Evolutionary conservation across 2,888 invertebrate species (phyloP), one percentile per base, ranked within the genome.

Genomic region (Drosophila paracracens): DNA sequence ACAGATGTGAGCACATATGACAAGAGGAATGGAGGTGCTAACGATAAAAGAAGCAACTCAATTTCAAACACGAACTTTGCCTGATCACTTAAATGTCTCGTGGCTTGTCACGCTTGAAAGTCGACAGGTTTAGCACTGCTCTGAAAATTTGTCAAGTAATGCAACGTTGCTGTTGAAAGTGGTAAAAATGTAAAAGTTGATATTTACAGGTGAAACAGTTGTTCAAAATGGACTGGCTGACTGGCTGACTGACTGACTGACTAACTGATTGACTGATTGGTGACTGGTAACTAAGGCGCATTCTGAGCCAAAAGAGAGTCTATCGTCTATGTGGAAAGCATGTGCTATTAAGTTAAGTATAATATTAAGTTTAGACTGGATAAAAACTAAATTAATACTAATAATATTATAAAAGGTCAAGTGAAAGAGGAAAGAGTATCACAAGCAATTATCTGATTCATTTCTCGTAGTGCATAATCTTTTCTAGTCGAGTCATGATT

Each of bases 81-180:
- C 18, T 63, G 51, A 65, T 40, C 27, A 27, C 40, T 25, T n/a
- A 33, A 54, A 43, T 36, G 64, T 25, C 36, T 38, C 5, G 16
- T 21, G 10, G 29, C 27, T 29, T 27, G 18, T 51, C 29, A 51
- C 27, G 51, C 51, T 29, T 2, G 29, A n/a, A 51, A 51, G 50
- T 29, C 51, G 29, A 25, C 46, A 25, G 25, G 46, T 4, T 25
- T 46, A 25, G 25, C 16, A 46, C 46, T 46, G 25, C 21, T 46
- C 25, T 7, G 8, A 25, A 25, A 25, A 46, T 25, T 46, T 46
- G 25, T 25, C 16, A 25, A 46, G 25, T 50, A 27, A 50, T 27
- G 27, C 8, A 0, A 50, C 8, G 4, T 16, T 27, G 27, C 50
- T 50, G 10, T 18, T 10, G 25, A 4, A 16, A 25, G 25, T 25